A percentile compares a stretch with the other conserved stretches of the same genome.
These are phyloP conservation scores for Rhyacophila evoluta DNA, from an alignment of 2,888 invertebrate species.

Conservation along the genomic window DNA sequence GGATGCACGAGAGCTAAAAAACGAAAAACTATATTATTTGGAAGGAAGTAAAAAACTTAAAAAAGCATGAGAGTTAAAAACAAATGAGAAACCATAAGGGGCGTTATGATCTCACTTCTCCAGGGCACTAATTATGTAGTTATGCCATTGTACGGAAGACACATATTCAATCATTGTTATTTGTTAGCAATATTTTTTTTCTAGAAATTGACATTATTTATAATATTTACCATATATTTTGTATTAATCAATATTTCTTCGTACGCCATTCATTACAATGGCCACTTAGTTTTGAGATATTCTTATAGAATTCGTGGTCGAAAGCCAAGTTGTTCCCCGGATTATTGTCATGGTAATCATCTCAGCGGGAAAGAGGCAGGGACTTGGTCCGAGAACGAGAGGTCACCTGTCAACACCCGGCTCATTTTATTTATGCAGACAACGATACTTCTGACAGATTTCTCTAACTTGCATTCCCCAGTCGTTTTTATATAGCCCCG, in stretches of 20 bases:
- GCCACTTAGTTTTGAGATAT: background rate
- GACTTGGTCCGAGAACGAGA: conserved; percentile 27
- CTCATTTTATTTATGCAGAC: conserved; percentile 49
- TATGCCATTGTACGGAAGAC: too few relatives aligned
- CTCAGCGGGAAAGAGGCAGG: conserved; percentile 36
- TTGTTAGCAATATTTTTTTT: too few relatives aligned
- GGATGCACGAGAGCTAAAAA: too few relatives aligned
- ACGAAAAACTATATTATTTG: too few relatives aligned
- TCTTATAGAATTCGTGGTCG: background rate
- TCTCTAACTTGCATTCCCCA: conserved; percentile 33
- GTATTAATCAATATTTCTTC: background rate
- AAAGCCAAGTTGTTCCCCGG: conserved; percentile 13
- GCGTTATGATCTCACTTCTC: too few relatives aligned
- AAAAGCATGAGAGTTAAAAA: too few relatives aligned
- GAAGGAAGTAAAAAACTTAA: too few relatives aligned
- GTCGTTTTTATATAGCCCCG: conserved; percentile 33
- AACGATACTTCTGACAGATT: conserved; percentile 41
- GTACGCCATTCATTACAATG: background rate
- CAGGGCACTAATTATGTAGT: too few relatives aligned
- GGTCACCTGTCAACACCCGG: conserved; percentile 53
- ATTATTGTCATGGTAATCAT: conserved; percentile 45
- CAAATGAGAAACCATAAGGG: too few relatives aligned
- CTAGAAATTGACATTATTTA: too few relatives aligned
- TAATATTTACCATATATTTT: too few relatives aligned
- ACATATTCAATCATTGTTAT: too few relatives aligned